Evolutionary conservation across 1,140 invertebrate species (phyloP), one percentile per base, ranked within the genome.

Genomic region (Probaryconus sp.): DNA sequence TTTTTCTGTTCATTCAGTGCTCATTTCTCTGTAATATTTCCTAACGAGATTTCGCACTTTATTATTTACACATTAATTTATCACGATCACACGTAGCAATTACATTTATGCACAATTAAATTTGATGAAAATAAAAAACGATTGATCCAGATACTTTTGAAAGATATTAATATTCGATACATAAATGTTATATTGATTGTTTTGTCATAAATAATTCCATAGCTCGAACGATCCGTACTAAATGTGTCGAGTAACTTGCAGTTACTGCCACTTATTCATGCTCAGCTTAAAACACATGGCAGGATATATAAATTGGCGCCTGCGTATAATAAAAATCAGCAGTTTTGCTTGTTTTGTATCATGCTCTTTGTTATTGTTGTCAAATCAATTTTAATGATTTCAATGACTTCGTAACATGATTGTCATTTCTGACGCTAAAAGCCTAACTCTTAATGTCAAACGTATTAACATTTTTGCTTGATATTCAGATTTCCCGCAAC

Each of bases 221-320:
- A 5, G 48, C 40, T 38, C 11, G 70, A 74, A 40, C 60, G 60
- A 65, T 48, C 60, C 60, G 65, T 43, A 26, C 31, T 50, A 69
- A 70, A 61, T 65, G 64, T 69, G 47, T 28, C 72, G 72, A 75
- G 60, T 61, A 60, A 75, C 65, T 63, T 58, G 50, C 56, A 64
- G 71, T 74, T 63, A 74, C 70, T 74, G 63, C 47, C 47, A 51
- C 53, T 73, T 55, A 60, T 65, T 40, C 60, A 65, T 65, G 61
- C 61, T 60, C 55, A 4, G 69, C 61, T 61, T 51, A 20, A 61
- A 74, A 68, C 71, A 58, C 61, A 74, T 60, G 63, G 50, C 53
- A 13, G 60, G 53, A 61, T 60, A 69, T 47, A 47, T n/a, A 17
- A 64, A 60, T 53, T 55, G 4, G 72, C 72, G 72, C 72, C 60